Percentiles rank a stretch among this genome's conserved stretches.
phyloP scores from a whole-genome alignment of 2,113 vertebrate genomes.

The Toxotes jaculatrix region DNA sequence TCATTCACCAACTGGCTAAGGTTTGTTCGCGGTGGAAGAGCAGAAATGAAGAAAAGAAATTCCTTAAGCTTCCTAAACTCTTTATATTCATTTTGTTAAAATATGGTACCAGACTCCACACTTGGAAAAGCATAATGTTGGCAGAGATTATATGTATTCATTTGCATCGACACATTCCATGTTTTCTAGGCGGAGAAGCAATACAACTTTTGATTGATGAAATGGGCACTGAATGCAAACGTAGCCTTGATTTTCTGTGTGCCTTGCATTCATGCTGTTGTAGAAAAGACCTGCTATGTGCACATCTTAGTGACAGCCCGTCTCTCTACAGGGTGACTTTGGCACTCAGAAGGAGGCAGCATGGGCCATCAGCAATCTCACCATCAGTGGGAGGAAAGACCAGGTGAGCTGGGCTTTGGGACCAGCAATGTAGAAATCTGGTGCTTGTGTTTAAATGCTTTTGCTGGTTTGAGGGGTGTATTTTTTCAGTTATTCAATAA shows the following conservation, averaged over 20 bases:
- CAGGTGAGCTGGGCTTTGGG: slow-evolving; percentile 86
- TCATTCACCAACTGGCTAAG: slow-evolving; percentile 99
- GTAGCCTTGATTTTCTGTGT: background rate
- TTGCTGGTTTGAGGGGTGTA: background rate
- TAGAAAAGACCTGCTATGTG: slow-evolving; percentile 3
- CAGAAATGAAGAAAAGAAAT: background rate
- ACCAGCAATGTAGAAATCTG: background rate
- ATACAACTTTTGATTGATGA: background rate
- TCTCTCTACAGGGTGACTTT: slow-evolving; percentile 93
- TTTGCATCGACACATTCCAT: background rate
- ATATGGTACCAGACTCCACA: background rate
- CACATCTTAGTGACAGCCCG: slow-evolving; percentile 71
- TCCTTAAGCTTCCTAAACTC: background rate
- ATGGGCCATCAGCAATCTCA: slow-evolving; percentile 99
- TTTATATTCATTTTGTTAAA: slow-evolving; percentile 2
- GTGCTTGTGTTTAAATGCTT: background rate
- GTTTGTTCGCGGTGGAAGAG: slow-evolving; percentile 75
- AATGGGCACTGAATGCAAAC: background rate
- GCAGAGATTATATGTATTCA: background rate
- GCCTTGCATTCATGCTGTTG: slow-evolving; percentile 5
- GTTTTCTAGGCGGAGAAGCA: slow-evolving; percentile 6
- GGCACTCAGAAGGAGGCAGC: slow-evolving; percentile 99
- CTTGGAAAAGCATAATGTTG: background rate
- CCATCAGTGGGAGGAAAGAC: slow-evolving; percentile 99
- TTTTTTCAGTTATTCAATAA: background rate